A percentile compares a stretch with the other conserved stretches of the same genome.
phyloP scores from a whole-genome alignment of 2,888 invertebrate genomes.

The Chorisops tibialis region DNA sequence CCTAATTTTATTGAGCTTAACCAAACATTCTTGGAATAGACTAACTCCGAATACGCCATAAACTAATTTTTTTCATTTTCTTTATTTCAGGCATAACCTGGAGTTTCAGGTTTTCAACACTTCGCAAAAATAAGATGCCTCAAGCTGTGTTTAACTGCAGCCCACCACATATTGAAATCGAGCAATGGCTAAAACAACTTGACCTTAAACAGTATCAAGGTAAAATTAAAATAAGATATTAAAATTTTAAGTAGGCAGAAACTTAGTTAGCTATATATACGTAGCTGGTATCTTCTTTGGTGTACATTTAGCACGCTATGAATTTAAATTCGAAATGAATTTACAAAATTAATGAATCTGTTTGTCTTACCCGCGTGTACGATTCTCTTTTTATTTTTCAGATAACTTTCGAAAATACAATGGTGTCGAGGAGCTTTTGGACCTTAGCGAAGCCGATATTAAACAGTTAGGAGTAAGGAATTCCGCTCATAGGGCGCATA shows the following conservation, averaged over 20 bases:
- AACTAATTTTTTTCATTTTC: background rate
- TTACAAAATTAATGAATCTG: too few species aligned
- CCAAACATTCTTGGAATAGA: background rate
- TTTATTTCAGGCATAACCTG: slow-evolving; percentile 50
- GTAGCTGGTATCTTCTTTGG: background rate
- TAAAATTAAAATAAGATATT: slow-evolving; percentile 37
- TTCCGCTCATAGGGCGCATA: slow-evolving; percentile 61
- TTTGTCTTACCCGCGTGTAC: too few species aligned
- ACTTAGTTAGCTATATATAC: background rate
- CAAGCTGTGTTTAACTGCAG: slow-evolving; percentile 30
- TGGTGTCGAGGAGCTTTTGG: slow-evolving; percentile 60
- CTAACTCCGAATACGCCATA: background rate
- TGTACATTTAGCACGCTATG: background rate
- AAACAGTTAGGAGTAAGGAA: slow-evolving; percentile 61
- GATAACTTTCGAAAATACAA: slow-evolving; percentile 53
- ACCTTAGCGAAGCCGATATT: slow-evolving; percentile 58
- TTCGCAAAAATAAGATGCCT: slow-evolving; percentile 44
- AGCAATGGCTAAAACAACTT: slow-evolving; percentile 60
- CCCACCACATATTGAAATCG: slow-evolving; percentile 56
- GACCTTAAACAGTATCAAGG: slow-evolving; percentile 59
- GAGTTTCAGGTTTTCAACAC: slow-evolving; percentile 53
- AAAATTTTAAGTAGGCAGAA: background rate
- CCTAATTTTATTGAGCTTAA: background rate
- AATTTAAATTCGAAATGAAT: too few species aligned
- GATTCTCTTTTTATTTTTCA: slow-evolving; percentile 8